phyloP scores from a whole-genome alignment of 2,888 invertebrate genomes.

The Drosophila sordidapex region DNA sequence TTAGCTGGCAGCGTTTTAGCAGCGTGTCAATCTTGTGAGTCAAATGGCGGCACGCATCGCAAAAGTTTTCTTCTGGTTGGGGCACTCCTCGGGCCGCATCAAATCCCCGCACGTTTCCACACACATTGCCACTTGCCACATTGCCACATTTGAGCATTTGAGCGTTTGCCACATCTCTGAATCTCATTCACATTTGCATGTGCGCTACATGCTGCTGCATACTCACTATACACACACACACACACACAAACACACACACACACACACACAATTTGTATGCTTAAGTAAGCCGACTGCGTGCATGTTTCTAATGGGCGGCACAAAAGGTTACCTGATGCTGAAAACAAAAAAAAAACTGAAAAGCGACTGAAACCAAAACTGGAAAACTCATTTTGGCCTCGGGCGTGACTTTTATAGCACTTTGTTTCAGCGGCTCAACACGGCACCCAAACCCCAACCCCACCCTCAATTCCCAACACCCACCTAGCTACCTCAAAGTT shows the following conservation, averaged over 20 bases:
- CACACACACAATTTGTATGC: conserved; percentile 60
- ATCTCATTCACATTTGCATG: conserved; percentile 71
- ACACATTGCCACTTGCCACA: conserved; percentile 68
- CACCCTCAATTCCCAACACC: neutral
- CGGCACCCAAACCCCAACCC: neutral
- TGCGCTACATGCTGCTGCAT: conserved; percentile 16
- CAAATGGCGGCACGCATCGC: conserved; percentile 78
- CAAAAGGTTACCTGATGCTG: conserved; percentile 79
- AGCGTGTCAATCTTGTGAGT: conserved; percentile 77
- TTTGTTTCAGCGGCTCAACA: conserved; percentile 49
- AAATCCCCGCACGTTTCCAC: conserved; percentile 76
- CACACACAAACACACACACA: conserved; percentile 19
- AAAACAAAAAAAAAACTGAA: conserved; percentile 41
- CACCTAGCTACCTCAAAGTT: neutral
- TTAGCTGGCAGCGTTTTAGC: conserved; percentile 63
- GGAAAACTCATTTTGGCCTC: conserved; percentile 77
- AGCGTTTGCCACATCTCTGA: conserved; percentile 40
- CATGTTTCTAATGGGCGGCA: conserved; percentile 79
- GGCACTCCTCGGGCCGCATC: conserved; percentile 11
- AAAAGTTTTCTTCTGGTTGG: conserved; percentile 55
- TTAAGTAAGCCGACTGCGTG: conserved; percentile 77
- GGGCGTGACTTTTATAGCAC: conserved; percentile 79
- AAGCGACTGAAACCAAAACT: conserved; percentile 54
- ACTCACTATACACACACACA: neutral
- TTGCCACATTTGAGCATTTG: conserved; percentile 25